phyloP scores from a whole-genome alignment of 2,888 invertebrate species.

The Pyralis farinalis region DNA sequence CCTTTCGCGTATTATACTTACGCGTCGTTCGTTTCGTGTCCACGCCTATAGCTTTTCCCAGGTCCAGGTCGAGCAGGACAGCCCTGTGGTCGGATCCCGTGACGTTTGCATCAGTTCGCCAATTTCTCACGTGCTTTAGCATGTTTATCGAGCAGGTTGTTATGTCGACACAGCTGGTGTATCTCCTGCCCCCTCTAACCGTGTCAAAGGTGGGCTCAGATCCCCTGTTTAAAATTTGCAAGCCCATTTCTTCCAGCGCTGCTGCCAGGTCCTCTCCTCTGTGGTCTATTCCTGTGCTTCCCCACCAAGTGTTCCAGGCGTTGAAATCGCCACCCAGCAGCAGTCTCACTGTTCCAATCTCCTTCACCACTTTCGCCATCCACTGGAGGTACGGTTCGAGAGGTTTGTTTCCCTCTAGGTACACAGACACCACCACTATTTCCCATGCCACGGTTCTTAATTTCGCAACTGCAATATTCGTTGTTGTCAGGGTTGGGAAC shows the following conservation, averaged over 20 bases:
- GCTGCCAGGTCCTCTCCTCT: slow-evolving; percentile 14
- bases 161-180: slow-evolving; percentile 21
- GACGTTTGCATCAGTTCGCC: neutral
- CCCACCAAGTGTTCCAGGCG: slow-evolving; percentile 15
- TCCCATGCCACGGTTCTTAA: neutral
- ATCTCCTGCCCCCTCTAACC: slow-evolving; percentile 11
- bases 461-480: neutral
- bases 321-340: slow-evolving; percentile 14
- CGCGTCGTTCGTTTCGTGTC: slow-evolving; percentile 14
- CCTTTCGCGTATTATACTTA: slow-evolving; percentile 19
- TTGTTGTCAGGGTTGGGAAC: neutral
- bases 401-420: slow-evolving; percentile 2
- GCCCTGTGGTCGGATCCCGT: slow-evolving; percentile 22
- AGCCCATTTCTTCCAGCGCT: slow-evolving; percentile 10
- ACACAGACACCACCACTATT: slow-evolving; percentile 1
- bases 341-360: slow-evolving; percentile 1
- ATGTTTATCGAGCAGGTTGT: slow-evolving; percentile 20
- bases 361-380: neutral
- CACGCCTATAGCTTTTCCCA: slow-evolving; percentile 8
- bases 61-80: slow-evolving; percentile 16
- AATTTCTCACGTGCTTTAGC: slow-evolving; percentile 12
- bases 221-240: slow-evolving; percentile 24
- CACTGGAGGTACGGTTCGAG: slow-evolving; percentile 8
- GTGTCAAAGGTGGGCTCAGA: slow-evolving; percentile 24
- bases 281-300: neutral